Conservation (phyloP, 2,113 vertebrate genomes). For the Leptosomus discolor region DNA sequence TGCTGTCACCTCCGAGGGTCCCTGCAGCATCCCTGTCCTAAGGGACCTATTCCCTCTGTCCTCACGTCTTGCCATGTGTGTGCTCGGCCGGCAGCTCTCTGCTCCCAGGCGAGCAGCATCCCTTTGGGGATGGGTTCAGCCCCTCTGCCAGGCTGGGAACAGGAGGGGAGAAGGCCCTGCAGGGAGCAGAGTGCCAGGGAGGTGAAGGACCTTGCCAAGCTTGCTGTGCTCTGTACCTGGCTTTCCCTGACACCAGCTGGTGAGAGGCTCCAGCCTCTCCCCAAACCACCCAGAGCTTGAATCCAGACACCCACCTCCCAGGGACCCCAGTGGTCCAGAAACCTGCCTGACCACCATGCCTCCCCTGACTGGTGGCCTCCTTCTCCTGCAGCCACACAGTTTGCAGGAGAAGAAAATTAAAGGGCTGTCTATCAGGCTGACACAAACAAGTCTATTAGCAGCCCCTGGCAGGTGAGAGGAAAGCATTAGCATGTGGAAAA, state of each 20-base stretch:
- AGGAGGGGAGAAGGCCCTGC: background rate
- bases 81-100: background rate
- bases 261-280: background rate
- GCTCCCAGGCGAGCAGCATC: accelerated
- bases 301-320: accelerated
- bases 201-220: background rate
- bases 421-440: background rate
- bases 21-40: background rate
- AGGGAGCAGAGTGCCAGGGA: background rate
- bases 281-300: accelerated
- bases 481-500: background rate
- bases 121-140: background rate
- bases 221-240: too few relatives aligned
- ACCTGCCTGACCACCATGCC: accelerated
- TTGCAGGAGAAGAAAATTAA: background rate
- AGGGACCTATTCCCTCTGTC: background rate
- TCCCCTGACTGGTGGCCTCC: background rate
- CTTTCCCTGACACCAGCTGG: background rate
- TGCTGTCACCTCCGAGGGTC: background rate
- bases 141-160: background rate
- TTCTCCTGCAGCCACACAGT: background rate
- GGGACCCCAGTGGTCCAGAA: accelerated
- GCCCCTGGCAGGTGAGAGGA: conserved; percentile 9
- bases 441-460: background rate
- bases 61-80: accelerated